Conservation (phyloP, 2,888 invertebrate genomes). For the Mongoloraphidia duomilia region DNA sequence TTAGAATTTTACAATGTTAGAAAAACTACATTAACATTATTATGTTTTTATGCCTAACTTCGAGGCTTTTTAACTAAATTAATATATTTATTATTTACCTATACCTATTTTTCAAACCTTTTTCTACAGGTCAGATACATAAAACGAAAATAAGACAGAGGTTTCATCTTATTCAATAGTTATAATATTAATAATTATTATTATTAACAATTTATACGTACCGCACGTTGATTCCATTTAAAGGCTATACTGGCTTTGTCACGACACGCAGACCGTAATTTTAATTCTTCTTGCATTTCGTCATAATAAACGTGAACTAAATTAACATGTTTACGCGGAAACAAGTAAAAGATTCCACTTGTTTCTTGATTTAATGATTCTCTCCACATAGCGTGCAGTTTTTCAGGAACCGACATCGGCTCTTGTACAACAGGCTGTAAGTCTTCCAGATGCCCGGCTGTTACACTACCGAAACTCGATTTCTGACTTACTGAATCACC, state of each 20-base stretch:
- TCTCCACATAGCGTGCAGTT: constrained; percentile 55
- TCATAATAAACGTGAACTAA: constrained; percentile 22
- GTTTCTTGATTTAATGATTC: constrained; percentile 37
- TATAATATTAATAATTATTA: too few species aligned
- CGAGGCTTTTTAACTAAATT: too few species aligned
- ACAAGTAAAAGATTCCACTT: constrained; percentile 8
- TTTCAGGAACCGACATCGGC: constrained; percentile 45
- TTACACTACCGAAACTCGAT: constrained; percentile 40
- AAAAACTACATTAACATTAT: too few species aligned
- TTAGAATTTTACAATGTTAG: too few species aligned
- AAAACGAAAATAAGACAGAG: too few species aligned
- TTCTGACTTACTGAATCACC: constrained; percentile 42
- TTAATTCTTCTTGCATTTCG: constrained; percentile 32
- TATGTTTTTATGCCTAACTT: too few species aligned
- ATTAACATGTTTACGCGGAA: neutral
- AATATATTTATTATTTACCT: too few species aligned
- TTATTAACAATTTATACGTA: too few species aligned
- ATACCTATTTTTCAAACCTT: too few species aligned
- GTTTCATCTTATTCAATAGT: too few species aligned
- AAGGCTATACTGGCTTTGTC: constrained; percentile 26
- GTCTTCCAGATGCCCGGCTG: constrained; percentile 35
- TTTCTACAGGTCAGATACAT: too few species aligned
- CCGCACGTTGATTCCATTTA: neutral
- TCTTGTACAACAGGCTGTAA: constrained; percentile 48
- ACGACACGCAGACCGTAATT: constrained; percentile 35